Percentiles rank a stretch among this genome's conserved stretches.
Evolutionary conservation across 1,140 invertebrate species (phyloP).

Genomic region (Hermetia illucens): DNA sequence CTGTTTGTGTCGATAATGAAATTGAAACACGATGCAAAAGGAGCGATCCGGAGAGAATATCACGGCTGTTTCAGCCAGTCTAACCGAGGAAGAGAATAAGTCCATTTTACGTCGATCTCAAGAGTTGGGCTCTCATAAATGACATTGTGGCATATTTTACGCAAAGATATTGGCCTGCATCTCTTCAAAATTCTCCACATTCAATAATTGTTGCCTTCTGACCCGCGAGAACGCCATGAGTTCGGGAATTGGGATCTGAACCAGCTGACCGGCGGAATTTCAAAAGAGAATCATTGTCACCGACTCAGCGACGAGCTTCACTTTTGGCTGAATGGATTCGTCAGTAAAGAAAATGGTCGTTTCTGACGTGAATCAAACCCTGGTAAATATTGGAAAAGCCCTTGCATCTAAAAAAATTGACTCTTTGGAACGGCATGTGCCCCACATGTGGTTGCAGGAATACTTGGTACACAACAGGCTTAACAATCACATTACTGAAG

Average conservation of each 20-base stretch:
- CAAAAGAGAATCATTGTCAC: background rate
- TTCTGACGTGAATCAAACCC: no score
- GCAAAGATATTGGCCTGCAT: conserved; percentile 12
- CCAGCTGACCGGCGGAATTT: conserved; percentile 3
- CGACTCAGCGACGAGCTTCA: conserved; percentile 6
- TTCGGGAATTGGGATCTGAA: background rate
- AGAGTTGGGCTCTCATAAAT: conserved; percentile 10
- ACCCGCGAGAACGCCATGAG: no score
- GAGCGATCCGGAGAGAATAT: conserved; percentile 10
- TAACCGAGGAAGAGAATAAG: conserved; percentile 14
- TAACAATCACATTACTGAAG: no score
- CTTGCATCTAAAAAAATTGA: no score
- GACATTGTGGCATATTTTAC: no score
- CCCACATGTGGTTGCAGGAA: no score
- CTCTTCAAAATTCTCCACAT: conserved; percentile 13
- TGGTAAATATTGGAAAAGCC: no score
- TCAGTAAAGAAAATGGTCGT: no score
- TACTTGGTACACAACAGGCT: no score
- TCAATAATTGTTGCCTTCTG: conserved; percentile 6
- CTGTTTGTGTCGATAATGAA: no score
- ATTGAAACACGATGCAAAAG: background rate
- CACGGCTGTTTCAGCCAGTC: conserved; percentile 14
- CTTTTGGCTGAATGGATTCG: conserved; percentile 8
- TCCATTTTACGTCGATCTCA: conserved; percentile 16
- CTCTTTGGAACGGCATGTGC: no score